A percentile compares a stretch with the other conserved stretches of the same genome.
Conservation (phyloP, 2,888 invertebrate species). For the Limnephilus marmoratus region DNA sequence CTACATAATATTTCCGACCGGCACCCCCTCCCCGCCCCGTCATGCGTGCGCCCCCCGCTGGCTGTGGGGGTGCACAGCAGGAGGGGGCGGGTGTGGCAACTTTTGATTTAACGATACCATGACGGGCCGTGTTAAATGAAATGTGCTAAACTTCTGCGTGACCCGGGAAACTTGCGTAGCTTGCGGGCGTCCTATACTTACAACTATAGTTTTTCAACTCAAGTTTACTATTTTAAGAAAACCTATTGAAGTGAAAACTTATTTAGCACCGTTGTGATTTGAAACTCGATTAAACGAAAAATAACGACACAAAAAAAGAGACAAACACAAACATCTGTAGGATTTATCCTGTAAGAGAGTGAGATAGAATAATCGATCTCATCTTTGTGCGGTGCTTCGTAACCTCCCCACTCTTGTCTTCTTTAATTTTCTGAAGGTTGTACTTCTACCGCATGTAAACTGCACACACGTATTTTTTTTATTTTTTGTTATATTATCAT, state of each 20-base stretch:
- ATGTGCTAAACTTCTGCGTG: conserved; percentile 47
- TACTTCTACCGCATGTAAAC: too few relatives aligned
- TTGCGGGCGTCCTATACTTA: neutral
- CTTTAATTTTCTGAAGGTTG: too few relatives aligned
- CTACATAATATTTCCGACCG: neutral
- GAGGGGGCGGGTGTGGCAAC: neutral
- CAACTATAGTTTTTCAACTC: neutral
- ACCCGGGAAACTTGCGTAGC: conserved; percentile 41
- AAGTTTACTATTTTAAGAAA: neutral
- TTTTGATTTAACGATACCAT: conserved; percentile 48
- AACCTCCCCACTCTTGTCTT: too few relatives aligned
- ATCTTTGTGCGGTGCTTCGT: too few relatives aligned
- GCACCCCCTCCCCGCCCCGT: neutral
- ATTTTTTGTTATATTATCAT: neutral
- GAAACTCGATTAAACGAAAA: too few relatives aligned
- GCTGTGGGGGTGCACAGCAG: neutral
- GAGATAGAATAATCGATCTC: too few relatives aligned
- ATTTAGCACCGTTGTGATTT: too few relatives aligned
- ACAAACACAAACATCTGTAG: too few relatives aligned
- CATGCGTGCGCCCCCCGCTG: neutral
- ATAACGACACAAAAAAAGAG: too few relatives aligned
- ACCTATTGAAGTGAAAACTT: too few relatives aligned
- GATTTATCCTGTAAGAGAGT: too few relatives aligned
- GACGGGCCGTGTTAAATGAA: conserved; percentile 49
- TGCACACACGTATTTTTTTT: neutral